Evolutionary conservation across 2,113 vertebrate genomes (phyloP).

Genomic region (Cyanistes caeruleus): DNA sequence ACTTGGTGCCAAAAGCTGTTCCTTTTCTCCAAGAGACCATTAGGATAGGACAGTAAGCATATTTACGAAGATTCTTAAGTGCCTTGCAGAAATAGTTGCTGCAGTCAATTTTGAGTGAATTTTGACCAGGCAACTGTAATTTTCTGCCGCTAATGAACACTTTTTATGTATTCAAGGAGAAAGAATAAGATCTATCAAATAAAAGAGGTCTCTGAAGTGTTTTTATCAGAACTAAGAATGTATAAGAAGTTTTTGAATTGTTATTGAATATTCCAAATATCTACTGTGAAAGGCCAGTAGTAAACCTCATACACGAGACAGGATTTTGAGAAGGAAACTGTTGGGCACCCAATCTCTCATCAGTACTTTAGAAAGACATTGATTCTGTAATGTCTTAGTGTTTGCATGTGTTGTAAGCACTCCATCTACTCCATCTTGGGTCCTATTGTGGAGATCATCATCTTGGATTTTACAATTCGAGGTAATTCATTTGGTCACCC

Average conservation of each 20-base stretch:
- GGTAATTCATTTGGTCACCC: not conserved
- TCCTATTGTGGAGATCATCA: not conserved
- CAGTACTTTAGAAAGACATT: not conserved
- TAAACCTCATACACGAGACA: not conserved
- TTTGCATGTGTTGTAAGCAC: accelerated
- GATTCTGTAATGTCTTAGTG: accelerated
- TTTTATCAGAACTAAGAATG: not conserved
- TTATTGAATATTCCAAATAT: not conserved
- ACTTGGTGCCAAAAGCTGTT: not conserved
- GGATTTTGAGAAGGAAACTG: not conserved
- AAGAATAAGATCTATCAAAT: not conserved
- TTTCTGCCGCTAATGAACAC: not conserved
- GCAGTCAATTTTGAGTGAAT: not conserved
- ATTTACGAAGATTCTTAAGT: not conserved
- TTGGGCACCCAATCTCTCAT: not conserved
- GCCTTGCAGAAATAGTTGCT: not conserved
- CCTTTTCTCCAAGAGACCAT: not conserved
- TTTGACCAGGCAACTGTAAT: not conserved
- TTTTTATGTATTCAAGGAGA: not conserved
- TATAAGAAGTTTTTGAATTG: not conserved
- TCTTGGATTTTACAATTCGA: not conserved
- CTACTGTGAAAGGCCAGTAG: not conserved
- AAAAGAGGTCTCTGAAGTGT: not conserved
- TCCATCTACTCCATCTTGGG: not conserved
- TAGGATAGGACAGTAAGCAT: not conserved